Base-by-base conservation (phyloP, 37 sponge, comb jelly and placozoan genomes). In the Ianthella basta region DNA sequence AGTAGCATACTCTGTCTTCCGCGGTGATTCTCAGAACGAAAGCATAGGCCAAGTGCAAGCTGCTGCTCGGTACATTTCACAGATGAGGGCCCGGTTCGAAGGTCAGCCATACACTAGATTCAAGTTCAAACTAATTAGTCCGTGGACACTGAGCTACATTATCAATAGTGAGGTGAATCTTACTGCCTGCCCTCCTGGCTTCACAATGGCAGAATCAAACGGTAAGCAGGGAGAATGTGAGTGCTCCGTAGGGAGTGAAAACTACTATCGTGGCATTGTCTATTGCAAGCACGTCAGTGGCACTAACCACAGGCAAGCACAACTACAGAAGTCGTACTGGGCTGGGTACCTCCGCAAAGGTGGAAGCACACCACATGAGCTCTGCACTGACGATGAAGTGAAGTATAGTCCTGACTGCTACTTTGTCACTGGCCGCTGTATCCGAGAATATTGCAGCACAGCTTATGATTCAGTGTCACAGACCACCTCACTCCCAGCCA, bases 301-400 rank as follows among this genome's bases (percentile, higher is more conserved):
- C 10, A 69, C n/a, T n/a, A n/a, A n/a, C n/a, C n/a, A 35, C 4
- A 18, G 29, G 4, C 70, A 69, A 18, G 29, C 70, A 27, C 27
- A n/a, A 30, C 70, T 69, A 13, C 70, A 69, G 34, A 69, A n/a
- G 34, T 34, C 70, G 27, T 69, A 69, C 6, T 69, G 70, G 70
- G 70, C 70, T 6, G 70, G 70, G 18, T 69, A 69, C 34, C 50
- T 44, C 8, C 50, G 50, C 3, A 44, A 10, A 44, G 50, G n/a
- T n/a, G n/a, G 8, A 44, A 8, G 50, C 50, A 44, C 3, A 8
- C 6, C 3, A 44, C 8, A 44, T 8, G 8, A 44, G 29, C 27
- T 69, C 32, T 69, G 70, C 34, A 69, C 6, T 30, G 70, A 69
- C 2, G 34, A 69, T 18, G 34, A 69, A 32, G 34, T 69, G 35